Percentiles rank a stretch among this genome's conserved stretches.
Conservation (phyloP, 2,113 vertebrate genomes). For the Microcebus griseorufus region DNA sequence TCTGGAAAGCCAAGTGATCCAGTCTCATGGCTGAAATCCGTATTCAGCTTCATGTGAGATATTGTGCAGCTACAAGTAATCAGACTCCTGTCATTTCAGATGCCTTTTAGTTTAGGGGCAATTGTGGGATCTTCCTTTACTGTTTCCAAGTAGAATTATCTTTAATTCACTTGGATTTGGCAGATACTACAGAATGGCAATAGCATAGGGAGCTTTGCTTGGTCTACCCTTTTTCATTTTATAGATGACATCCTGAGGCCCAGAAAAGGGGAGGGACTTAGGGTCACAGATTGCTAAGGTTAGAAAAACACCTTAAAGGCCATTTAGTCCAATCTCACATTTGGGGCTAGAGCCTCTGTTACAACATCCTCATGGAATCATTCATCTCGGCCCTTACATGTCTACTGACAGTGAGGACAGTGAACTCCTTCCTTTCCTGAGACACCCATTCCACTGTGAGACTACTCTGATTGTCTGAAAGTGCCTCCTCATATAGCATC, state of each 20-base stretch:
- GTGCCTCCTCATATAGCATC: neutral
- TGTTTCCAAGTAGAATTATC: conserved; percentile 9
- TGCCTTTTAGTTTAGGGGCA: neutral
- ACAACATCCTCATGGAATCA: neutral
- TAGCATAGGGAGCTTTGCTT: conserved; percentile 5
- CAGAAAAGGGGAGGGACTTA: neutral
- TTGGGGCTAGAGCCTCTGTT: neutral
- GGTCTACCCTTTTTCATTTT: neutral
- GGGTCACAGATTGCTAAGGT: neutral
- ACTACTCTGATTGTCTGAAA: neutral
- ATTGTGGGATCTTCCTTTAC: conserved; percentile 18
- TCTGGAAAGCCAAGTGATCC: conserved; percentile 12
- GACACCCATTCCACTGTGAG: neutral
- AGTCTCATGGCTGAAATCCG: neutral
- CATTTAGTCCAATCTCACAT: neutral
- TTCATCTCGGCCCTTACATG: neutral
- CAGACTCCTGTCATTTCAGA: neutral
- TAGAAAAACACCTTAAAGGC: neutral
- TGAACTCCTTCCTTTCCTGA: neutral
- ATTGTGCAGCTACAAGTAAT: neutral
- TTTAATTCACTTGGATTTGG: conserved; percentile 24
- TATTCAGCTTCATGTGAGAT: neutral
- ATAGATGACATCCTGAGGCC: neutral
- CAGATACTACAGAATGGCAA: neutral
- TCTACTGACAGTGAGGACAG: neutral